Percentiles rank a stretch among this genome's conserved stretches.
These are phyloP conservation scores for Sinosuthora webbiana DNA, from an alignment of 2,113 vertebrate species.

Conservation along the genomic window DNA sequence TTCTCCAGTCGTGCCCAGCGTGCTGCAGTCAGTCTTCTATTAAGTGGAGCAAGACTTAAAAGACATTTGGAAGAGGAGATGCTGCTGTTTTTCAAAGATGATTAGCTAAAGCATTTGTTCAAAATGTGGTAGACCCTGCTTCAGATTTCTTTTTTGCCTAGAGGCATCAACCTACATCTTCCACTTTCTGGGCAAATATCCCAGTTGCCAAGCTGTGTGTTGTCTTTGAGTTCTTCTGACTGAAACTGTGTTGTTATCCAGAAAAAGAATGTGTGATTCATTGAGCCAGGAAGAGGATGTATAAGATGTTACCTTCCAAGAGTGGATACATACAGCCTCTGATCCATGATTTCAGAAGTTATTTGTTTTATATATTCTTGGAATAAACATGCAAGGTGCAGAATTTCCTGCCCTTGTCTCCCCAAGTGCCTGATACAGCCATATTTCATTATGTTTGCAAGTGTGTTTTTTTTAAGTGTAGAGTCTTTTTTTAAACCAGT, in stretches of 20 bases:
- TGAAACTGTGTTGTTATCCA: slow-evolving; percentile 9
- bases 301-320: not conserved
- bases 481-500: not conserved
- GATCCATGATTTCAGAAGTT: not conserved
- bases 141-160: slow-evolving; percentile 22
- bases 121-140: slow-evolving; percentile 35
- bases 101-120: not conserved
- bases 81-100: not conserved
- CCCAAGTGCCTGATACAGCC: not conserved
- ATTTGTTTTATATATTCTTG: not conserved
- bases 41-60: not conserved
- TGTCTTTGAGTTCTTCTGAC: slow-evolving; percentile 17
- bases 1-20: accelerated
- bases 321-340: not conserved
- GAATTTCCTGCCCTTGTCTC: not conserved
- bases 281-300: not conserved
- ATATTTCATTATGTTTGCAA: not conserved
- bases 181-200: not conserved
- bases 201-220: not conserved
- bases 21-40: not conserved
- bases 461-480: not conserved
- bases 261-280: not conserved
- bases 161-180: slow-evolving; percentile 30
- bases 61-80: not conserved
- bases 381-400: not conserved